phyloP scores from a whole-genome alignment of 2,888 invertebrate genomes.

The Cantharis rustica region DNA sequence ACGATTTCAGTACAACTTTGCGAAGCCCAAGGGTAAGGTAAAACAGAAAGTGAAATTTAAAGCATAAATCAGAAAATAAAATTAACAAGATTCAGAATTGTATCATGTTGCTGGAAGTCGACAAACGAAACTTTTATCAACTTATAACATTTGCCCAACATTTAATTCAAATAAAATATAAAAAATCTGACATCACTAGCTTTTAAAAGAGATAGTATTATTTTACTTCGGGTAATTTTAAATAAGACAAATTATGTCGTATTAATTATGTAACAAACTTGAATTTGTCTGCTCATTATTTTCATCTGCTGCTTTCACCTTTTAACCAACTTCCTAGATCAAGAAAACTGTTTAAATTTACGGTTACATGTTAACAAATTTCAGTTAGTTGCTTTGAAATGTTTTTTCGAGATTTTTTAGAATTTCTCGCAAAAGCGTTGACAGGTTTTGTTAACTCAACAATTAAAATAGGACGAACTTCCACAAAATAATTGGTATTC shows the following conservation, averaged over 20 bases:
- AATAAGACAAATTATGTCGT: neutral
- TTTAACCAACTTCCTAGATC: slow-evolving; percentile 32
- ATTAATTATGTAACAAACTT: slow-evolving; percentile 32
- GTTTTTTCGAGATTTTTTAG: neutral
- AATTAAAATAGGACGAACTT: neutral
- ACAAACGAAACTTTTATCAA: slow-evolving; percentile 5
- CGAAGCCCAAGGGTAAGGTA: slow-evolving; percentile 20
- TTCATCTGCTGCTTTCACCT: slow-evolving; percentile 37
- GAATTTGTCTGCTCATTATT: slow-evolving; percentile 37
- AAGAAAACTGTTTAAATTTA: slow-evolving; percentile 18
- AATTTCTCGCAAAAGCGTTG: neutral
- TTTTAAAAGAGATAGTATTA: slow-evolving; percentile 1
- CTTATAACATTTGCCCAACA: neutral
- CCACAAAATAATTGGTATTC: too few relatives aligned
- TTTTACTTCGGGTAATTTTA: slow-evolving; percentile 7
- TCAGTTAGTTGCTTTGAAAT: neutral
- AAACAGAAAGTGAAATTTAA: slow-evolving; percentile 25
- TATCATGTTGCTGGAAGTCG: slow-evolving; percentile 3
- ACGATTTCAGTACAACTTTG: neutral
- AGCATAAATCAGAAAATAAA: slow-evolving; percentile 15
- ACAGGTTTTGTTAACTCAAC: neutral
- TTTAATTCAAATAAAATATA: neutral
- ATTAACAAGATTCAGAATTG: slow-evolving; percentile 8
- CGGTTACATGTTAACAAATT: neutral
- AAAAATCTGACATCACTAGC: neutral